A percentile compares a stretch with the other conserved stretches of the same genome.
These are phyloP conservation scores for Idaea aversata DNA, from an alignment of 2,888 invertebrate species.

Conservation along the genomic window DNA sequence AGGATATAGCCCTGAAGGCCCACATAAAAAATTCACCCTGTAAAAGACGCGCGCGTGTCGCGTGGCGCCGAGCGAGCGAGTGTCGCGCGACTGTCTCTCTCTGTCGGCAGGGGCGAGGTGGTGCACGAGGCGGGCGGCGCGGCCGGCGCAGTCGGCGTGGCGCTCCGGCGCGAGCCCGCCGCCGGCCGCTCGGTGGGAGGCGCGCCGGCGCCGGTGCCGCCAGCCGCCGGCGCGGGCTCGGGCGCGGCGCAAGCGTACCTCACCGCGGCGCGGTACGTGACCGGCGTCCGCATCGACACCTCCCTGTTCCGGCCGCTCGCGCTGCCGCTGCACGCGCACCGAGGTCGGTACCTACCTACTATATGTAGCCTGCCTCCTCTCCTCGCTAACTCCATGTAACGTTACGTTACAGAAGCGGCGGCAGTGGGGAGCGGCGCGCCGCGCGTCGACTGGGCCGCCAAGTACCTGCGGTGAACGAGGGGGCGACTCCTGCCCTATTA, in stretches of 20 bases:
- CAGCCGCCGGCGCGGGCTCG: constrained; percentile 72
- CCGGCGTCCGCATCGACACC: constrained; percentile 81
- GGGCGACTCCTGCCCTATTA: neutral
- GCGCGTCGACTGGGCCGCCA: constrained; percentile 90
- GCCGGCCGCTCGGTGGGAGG: constrained; percentile 27
- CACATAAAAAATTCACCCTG: too few relatives aligned
- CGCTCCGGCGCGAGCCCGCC: constrained; percentile 39
- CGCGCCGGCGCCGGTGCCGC: constrained; percentile 17
- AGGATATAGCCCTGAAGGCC: too few relatives aligned
- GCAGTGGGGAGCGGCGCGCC: constrained; percentile 60
- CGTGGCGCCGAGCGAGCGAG: neutral
- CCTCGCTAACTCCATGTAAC: neutral
- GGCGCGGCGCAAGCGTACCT: constrained; percentile 90
- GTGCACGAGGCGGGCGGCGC: constrained; percentile 43
- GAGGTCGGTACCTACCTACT: constrained; percentile 40
- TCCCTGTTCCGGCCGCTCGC: constrained; percentile 67
- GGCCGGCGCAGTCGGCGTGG: constrained; percentile 23
- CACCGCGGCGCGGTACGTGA: constrained; percentile 88
- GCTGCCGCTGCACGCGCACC: constrained; percentile 57
- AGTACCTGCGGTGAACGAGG: constrained; percentile 78
- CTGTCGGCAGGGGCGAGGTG: constrained; percentile 54
- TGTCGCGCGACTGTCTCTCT: neutral
- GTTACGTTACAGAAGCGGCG: constrained; percentile 53
- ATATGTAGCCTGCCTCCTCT: neutral
- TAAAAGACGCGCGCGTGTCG: neutral